Base-by-base conservation (phyloP, 2,888 invertebrate genomes). In the Eucera pruinosa region DNA sequence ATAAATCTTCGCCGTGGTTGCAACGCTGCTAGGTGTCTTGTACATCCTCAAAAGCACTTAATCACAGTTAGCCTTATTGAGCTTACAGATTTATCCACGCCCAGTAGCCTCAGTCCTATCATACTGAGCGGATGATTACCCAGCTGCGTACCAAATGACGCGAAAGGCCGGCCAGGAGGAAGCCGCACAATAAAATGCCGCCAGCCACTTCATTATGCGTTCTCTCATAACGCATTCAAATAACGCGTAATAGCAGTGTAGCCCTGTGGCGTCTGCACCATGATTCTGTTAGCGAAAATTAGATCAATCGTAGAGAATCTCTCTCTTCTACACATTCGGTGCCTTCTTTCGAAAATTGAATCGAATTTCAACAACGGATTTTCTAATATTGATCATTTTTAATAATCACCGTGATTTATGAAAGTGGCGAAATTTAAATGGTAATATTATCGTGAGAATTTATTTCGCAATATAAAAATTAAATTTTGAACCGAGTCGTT, bases 51-150 rank as follows among this genome's bases (percentile, higher is more conserved):
- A 85, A 86, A 85, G 85, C 84, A 86, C 85, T 87, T 87, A 84
- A 88, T 88, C 88, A 88, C 83, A 73, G 86, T 86, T 88, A 87
- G 84, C 84, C 83, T 85, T 84, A 80, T 85, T 85, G 83, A 86
- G 86, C 85, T 87, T 84, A 85, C 86, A 88, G 89, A 90, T 91
- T 90, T 89, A 90, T 91, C 89, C 89, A 90, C 90, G 90, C 90
- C 90, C 91, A 89, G 91, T 91, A 91, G 91, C 90, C 86, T 88
- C 85, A 84, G 87, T 86, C 85, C 89, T 89, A 90, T 91, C 90
- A 86, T 87, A 81, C 87, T 84, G 84, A 84, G 84, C 86, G 83
- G 85, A 90, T 90, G 89, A 91, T 91, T 90, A 89, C 88, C 87
- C 87, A 86, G 87, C 85, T 85, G 81, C 85, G 80, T 67, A 79